Conservation (phyloP, 2,888 invertebrate species). For the Leptodirus hochenwartii region DNA sequence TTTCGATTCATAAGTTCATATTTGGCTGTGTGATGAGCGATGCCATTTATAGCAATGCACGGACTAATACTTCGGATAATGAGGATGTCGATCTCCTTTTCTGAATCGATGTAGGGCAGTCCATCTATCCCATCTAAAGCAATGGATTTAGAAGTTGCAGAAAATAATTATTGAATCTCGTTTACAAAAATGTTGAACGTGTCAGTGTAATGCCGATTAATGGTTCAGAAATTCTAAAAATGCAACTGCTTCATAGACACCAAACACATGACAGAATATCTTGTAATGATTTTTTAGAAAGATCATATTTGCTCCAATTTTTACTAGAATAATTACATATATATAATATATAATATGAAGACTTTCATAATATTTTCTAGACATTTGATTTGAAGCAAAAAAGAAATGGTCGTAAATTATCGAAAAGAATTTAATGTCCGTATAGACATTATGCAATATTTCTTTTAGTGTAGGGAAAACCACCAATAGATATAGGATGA, state of each 20-base stretch:
- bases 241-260: neutral
- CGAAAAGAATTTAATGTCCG: too few relatives aligned
- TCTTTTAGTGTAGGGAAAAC: too few relatives aligned
- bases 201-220: neutral
- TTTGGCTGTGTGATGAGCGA: slow-evolving; percentile 57
- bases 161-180: slow-evolving; percentile 1
- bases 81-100: slow-evolving; percentile 13
- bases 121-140: slow-evolving; percentile 16
- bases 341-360: too few relatives aligned
- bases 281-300: too few relatives aligned
- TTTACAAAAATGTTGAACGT: neutral
- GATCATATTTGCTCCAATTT: too few relatives aligned
- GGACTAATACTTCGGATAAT: slow-evolving; percentile 38
- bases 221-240: neutral
- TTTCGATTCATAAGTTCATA: slow-evolving; percentile 52
- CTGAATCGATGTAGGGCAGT: slow-evolving; percentile 14
- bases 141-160: slow-evolving; percentile 1
- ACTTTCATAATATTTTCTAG: too few relatives aligned
- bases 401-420: too few relatives aligned
- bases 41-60: slow-evolving; percentile 53
- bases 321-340: too few relatives aligned
- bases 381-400: too few relatives aligned
- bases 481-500: too few relatives aligned
- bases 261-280: too few relatives aligned
- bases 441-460: too few relatives aligned